Evolutionary conservation across 2,113 vertebrate species (phyloP).

Genomic region (Cavia porcellus): DNA sequence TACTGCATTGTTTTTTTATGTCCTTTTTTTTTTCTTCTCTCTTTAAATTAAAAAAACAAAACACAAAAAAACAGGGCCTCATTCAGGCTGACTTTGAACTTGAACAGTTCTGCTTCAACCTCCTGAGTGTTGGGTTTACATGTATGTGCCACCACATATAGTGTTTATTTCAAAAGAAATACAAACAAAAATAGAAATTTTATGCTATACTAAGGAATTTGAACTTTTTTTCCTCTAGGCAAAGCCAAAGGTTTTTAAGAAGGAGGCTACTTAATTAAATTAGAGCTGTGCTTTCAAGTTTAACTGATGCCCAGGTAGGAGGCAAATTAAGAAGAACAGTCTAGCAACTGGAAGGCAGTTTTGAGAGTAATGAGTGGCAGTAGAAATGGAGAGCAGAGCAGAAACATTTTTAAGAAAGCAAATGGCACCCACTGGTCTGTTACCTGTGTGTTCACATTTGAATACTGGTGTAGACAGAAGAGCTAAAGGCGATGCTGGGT

Average conservation of each 20-base stretch:
- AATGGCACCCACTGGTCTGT: neutral
- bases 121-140: neutral
- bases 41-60: no score
- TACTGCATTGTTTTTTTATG: no score
- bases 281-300: neutral
- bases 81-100: neutral
- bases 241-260: neutral
- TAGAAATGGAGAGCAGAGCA: neutral
- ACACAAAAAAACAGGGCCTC: no score
- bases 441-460: neutral
- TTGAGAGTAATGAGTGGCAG: neutral
- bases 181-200: neutral
- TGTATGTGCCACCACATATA: neutral
- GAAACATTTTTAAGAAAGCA: neutral
- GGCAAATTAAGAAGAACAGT: neutral
- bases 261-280: neutral
- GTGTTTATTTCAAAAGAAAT: no score
- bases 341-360: neutral
- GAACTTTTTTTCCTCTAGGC: neutral
- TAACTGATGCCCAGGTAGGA: neutral
- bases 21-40: no score
- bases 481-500: neutral
- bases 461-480: neutral
- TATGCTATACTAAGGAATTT: neutral
- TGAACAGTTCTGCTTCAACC: neutral